Evolutionary conservation across 2,113 vertebrate genomes (phyloP).

Genomic region (Rhea pennata): DNA sequence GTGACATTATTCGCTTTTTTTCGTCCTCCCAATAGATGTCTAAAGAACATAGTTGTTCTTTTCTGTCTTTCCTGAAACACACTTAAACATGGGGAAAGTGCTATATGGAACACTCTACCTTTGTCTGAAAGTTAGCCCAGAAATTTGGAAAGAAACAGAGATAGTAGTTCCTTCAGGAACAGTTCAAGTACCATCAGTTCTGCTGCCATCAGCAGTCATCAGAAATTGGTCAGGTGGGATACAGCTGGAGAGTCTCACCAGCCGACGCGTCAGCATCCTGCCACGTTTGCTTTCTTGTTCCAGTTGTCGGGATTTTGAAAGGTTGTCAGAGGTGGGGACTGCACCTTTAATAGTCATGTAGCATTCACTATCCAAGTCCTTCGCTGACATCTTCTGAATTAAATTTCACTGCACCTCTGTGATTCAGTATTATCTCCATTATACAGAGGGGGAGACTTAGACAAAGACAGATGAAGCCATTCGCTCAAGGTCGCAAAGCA

Average conservation of each 20-base stretch:
- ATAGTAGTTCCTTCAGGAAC: background rate
- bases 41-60: background rate
- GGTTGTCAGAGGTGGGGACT: background rate
- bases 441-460: background rate
- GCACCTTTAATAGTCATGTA: accelerated
- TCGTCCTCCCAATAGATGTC: background rate
- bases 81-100: background rate
- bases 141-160: background rate
- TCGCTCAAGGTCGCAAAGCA: background rate
- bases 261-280: accelerated
- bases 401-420: background rate
- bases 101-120: background rate
- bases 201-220: accelerated
- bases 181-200: background rate
- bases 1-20: background rate
- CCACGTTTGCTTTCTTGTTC: background rate
- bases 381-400: background rate
- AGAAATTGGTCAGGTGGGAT: background rate
- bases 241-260: accelerated
- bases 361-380: background rate
- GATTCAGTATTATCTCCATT: background rate
- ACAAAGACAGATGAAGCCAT: background rate
- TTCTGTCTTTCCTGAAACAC: background rate
- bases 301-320: background rate
- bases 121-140: background rate